Conservation (phyloP, 2,888 invertebrate species). For the Ornithoptera alexandrae region DNA sequence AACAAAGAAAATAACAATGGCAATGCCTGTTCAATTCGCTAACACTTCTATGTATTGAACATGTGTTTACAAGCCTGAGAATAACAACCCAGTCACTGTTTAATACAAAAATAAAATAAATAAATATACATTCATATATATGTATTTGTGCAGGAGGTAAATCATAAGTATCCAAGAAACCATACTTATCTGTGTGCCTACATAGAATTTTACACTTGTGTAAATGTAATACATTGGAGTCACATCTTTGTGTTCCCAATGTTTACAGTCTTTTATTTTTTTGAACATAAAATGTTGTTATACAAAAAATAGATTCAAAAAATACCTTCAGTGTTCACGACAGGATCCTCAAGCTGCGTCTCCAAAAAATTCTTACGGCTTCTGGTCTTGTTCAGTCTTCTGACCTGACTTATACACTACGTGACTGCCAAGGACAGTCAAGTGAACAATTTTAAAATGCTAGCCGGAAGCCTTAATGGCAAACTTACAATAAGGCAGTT, state of each 20-base stretch:
- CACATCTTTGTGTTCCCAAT: constrained; percentile 23
- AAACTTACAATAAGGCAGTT: constrained; percentile 56
- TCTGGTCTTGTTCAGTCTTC: constrained; percentile 79
- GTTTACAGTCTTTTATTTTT: constrained; percentile 25
- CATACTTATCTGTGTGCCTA: constrained; percentile 13
- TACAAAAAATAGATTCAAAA: constrained; percentile 76
- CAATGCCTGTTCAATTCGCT: constrained; percentile 16
- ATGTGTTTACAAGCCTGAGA: constrained; percentile 1
- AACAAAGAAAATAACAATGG: constrained; percentile 32
- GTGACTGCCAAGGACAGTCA: constrained; percentile 79
- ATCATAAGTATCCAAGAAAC: constrained; percentile 10
- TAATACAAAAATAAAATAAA: background rate
- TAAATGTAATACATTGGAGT: constrained; percentile 6
- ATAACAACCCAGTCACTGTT: constrained; percentile 6
- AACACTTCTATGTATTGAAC: constrained; percentile 1
- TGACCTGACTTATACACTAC: constrained; percentile 80
- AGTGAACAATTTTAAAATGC: constrained; percentile 78
- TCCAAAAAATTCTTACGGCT: constrained; percentile 75
- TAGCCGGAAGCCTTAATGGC: constrained; percentile 66
- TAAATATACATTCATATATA: background rate
- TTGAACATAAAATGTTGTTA: constrained; percentile 59
- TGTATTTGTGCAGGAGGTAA: constrained; percentile 2
- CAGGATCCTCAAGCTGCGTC: constrained; percentile 74
- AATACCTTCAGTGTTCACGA: constrained; percentile 76
- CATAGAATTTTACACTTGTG: constrained; percentile 6